A percentile compares a stretch with the other conserved stretches of the same genome.
These are phyloP conservation scores for Lasioglossum marginatum DNA, from an alignment of 2,888 invertebrate species.

Conservation along the genomic window DNA sequence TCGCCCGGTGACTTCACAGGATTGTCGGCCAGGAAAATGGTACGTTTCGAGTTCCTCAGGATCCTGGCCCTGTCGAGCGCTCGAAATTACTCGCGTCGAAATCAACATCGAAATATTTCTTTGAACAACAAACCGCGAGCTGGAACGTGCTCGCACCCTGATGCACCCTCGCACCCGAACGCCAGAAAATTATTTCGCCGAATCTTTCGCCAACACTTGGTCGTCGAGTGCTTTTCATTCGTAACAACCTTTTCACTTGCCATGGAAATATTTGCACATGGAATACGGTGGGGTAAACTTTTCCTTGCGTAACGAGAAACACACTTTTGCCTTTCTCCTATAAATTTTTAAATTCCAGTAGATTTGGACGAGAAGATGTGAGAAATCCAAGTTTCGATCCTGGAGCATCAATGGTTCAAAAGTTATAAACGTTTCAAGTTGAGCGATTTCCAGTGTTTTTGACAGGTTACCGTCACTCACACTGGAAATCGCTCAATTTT, in stretches of 20 bases:
- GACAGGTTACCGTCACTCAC: too few species aligned
- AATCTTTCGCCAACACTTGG: background rate
- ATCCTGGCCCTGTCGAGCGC: slow-evolving; percentile 16
- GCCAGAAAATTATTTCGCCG: background rate
- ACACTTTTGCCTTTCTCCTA: too few species aligned
- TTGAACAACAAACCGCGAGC: background rate
- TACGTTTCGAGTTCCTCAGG: slow-evolving; percentile 29
- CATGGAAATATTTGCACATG: background rate
- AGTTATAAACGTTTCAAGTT: too few species aligned
- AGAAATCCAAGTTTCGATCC: too few species aligned
- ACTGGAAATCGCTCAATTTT: too few species aligned
- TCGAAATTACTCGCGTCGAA: slow-evolving; percentile 34
- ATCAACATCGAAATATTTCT: slow-evolving; percentile 53
- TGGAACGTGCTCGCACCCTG: background rate
- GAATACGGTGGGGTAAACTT: background rate
- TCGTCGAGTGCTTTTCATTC: background rate
- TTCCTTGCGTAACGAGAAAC: too few species aligned
- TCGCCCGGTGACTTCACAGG: slow-evolving; percentile 26
- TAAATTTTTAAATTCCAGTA: too few species aligned
- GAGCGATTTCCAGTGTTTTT: too few species aligned
- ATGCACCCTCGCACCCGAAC: background rate
- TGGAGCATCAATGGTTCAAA: too few species aligned
- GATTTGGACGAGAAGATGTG: too few species aligned
- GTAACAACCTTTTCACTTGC: background rate
- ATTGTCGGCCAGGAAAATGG: slow-evolving; percentile 18